Evolutionary conservation across 2,113 vertebrate genomes (phyloP).

Genomic region (Camelus dromedarius): DNA sequence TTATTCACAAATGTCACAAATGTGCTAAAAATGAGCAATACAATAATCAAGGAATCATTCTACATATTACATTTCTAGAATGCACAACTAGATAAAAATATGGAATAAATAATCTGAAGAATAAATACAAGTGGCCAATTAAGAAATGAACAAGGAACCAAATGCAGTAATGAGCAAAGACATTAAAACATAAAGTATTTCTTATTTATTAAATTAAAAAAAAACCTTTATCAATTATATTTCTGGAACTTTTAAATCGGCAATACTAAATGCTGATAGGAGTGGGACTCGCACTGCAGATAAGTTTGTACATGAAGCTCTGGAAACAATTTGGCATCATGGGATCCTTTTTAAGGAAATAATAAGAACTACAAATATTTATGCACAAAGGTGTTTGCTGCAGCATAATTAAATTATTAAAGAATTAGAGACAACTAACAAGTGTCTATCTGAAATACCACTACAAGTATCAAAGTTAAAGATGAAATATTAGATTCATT

Average conservation of each 20-base stretch:
- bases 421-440: background rate
- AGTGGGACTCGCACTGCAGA: background rate
- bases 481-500: background rate
- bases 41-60: background rate
- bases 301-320: background rate
- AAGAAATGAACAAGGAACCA: background rate
- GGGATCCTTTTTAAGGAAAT: background rate
- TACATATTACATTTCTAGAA: background rate
- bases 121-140: background rate
- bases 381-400: background rate
- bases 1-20: background rate
- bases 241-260: background rate
- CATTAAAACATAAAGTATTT: background rate
- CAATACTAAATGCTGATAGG: background rate
- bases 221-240: background rate
- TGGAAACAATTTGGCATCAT: background rate
- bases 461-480: background rate
- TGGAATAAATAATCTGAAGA: background rate
- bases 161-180: background rate
- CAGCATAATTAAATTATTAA: background rate
- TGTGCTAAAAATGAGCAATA: background rate
- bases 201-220: background rate
- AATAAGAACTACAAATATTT: background rate
- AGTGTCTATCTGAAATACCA: background rate
- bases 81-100: background rate